Percentiles rank a stretch among this genome's conserved stretches.
These are phyloP conservation scores for Paedocypris sp. DNA, from an alignment of 2,113 vertebrate genomes.

Conservation along the genomic window DNA sequence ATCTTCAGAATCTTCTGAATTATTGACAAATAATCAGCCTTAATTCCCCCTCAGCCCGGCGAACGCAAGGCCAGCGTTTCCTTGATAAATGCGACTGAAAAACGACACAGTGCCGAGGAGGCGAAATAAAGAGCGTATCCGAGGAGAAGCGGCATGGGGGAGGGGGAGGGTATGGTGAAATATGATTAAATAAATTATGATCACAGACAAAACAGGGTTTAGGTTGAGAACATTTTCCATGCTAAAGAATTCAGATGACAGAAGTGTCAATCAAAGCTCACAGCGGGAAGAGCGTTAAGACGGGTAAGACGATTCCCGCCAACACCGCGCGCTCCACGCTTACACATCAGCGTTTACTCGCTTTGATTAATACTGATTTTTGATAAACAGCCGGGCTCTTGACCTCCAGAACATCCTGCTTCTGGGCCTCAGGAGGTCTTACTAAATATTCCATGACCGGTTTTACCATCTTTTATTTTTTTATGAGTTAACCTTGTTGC, in stretches of 20 bases:
- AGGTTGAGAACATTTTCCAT: slow-evolving; percentile 30
- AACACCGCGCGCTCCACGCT: not conserved
- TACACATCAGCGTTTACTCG: not conserved
- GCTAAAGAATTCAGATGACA: slow-evolving; percentile 18
- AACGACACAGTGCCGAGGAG: not conserved
- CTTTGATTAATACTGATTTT: too few species aligned
- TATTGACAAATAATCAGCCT: slow-evolving; percentile 67
- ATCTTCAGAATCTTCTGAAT: slow-evolving; percentile 48
- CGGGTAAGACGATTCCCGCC: not conserved
- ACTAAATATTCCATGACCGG: too few species aligned
- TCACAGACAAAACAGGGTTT: slow-evolving; percentile 26
- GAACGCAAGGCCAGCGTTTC: slow-evolving; percentile 32
- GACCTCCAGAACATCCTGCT: too few species aligned
- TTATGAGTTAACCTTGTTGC: too few species aligned
- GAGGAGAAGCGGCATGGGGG: slow-evolving; percentile 8
- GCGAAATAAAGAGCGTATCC: not conserved
- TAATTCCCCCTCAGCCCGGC: slow-evolving; percentile 62
- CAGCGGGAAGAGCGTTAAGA: not conserved
- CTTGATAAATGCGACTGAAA: slow-evolving; percentile 28
- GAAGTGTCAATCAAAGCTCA: slow-evolving; percentile 21
- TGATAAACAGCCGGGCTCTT: too few species aligned
- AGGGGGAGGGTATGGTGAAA: slow-evolving; percentile 21
- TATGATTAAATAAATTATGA: slow-evolving; percentile 34
- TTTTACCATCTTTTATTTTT: too few species aligned
- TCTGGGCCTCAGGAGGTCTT: too few species aligned